Evolutionary conservation across 2,113 vertebrate species (phyloP), one percentile per base, ranked within the genome.

Genomic region (Syngnathoides biaculeatus): DNA sequence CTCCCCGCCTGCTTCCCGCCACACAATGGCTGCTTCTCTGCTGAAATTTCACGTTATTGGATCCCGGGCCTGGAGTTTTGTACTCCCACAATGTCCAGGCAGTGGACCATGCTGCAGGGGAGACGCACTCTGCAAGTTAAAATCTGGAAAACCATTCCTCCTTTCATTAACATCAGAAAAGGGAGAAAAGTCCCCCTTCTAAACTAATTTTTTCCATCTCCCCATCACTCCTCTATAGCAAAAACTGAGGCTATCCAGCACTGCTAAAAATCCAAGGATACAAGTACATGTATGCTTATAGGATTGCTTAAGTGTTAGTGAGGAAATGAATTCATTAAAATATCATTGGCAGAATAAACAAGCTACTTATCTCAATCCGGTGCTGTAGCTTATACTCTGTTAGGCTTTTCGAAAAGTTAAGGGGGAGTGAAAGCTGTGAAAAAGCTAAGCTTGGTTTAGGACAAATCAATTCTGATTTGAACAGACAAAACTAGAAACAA

Each of bases 21-120:
- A 89, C 86, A 92, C 91, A 92, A 92, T 92, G 90, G 89, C 84
- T 47, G 88, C 89, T 92, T 92, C 90, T 92, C 91, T 91, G 87
- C 87, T 91, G 91, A 91, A 92, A 91, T 92, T 92, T 92, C 91
- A 92, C 89, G 90, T 92, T 92, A 91, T 91, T 92, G 90, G 91
- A 92, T 92, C 89, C 89, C 78, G 79, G 86, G 90, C 86, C 86
- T 81, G 79, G 82, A 92, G 89, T 92, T 92, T 92, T 92, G 90
- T 92, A 86, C 88, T 90, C 90, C 86, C 87, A 92, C 91, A 92
- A 92, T 92, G 88, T 90, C 89, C 88, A 90, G 83, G 90, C 91
- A 92, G 88, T 88, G 76, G 90, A 92, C 90, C 91, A 92, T 91
- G 89, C 89, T 91, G 90, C 88, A 91, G 80, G 86, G 87, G 88